Conservation (phyloP, 2,888 invertebrate species). For the Temnothorax ravouxi region DNA sequence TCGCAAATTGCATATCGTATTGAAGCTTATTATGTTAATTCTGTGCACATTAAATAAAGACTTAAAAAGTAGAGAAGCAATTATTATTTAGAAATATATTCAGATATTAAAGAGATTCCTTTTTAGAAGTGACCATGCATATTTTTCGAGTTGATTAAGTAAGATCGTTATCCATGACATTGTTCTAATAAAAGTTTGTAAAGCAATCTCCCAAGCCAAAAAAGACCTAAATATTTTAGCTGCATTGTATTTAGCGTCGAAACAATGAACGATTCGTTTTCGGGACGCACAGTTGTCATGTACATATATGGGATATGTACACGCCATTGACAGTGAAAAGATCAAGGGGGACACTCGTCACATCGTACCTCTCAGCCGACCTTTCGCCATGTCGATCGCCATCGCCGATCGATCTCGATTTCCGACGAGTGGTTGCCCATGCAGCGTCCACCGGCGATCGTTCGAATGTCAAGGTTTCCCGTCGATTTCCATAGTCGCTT, state of each 20-base stretch:
- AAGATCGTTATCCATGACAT: not conserved
- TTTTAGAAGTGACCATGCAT: not conserved
- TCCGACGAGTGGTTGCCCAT: constrained; percentile 56
- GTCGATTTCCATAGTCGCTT: constrained; percentile 72
- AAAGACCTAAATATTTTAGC: not conserved
- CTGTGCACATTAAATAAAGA: not conserved
- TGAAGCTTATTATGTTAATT: constrained; percentile 25
- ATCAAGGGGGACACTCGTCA: constrained; percentile 51
- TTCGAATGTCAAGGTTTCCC: constrained; percentile 79
- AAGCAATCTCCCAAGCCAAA: not conserved
- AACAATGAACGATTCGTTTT: constrained; percentile 16
- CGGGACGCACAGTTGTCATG: not conserved
- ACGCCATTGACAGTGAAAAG: constrained; percentile 49
- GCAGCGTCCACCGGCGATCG: constrained; percentile 49
- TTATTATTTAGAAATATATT: constrained; percentile 14
- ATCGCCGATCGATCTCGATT: constrained; percentile 67
- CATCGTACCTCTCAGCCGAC: constrained; percentile 19
- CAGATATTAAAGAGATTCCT: not conserved
- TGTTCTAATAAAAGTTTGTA: not conserved
- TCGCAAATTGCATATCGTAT: not conserved
- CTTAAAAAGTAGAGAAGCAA: not conserved
- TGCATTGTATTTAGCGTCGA: not conserved
- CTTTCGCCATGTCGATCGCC: constrained; percentile 38
- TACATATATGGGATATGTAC: not conserved
- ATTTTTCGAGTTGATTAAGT: not conserved